Conservation (phyloP, 2,888 invertebrate genomes). For the Ceramica pisi region DNA sequence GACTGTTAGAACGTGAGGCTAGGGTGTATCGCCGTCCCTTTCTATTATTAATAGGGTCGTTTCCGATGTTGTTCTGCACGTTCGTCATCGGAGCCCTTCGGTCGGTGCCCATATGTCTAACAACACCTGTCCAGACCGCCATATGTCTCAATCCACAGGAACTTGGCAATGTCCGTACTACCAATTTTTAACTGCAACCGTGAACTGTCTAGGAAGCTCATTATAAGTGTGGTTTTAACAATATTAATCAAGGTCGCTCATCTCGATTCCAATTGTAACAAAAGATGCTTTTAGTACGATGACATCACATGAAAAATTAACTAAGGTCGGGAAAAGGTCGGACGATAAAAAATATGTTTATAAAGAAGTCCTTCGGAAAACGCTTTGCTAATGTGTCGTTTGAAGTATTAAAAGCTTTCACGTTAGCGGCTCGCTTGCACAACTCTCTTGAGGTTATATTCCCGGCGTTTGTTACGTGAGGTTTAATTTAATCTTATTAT, state of each 20-base stretch:
- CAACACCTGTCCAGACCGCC: conserved; percentile 82
- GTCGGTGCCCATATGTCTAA: conserved; percentile 82
- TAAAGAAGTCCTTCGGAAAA: conserved; percentile 69
- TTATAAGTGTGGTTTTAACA: conserved; percentile 66
- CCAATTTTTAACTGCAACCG: conserved; percentile 70
- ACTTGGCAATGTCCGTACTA: conserved; percentile 61
- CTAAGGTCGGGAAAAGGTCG: conserved; percentile 64
- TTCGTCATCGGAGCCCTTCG: conserved; percentile 84
- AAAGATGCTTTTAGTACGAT: conserved; percentile 52
- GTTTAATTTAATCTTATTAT: conserved; percentile 75
- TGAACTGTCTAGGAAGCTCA: conserved; percentile 80
- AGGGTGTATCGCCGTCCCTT: conserved; percentile 74
- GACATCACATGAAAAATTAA: conserved; percentile 60
- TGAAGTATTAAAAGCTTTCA: conserved; percentile 80
- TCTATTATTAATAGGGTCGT: conserved; percentile 72
- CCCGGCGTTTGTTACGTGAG: conserved; percentile 65
- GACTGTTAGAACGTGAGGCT: conserved; percentile 69
- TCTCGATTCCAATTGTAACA: conserved; percentile 48
- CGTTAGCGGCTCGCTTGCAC: conserved; percentile 76
- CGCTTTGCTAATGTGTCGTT: conserved; percentile 75
- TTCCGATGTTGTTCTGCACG: conserved; percentile 62
- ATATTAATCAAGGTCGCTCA: conserved; percentile 56
- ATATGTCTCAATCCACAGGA: conserved; percentile 72
- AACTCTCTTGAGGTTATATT: conserved; percentile 74
- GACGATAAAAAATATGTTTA: conserved; percentile 66